Evolutionary conservation across 1,140 invertebrate species (phyloP).

Genomic region (Stegodyphus dumicola): DNA sequence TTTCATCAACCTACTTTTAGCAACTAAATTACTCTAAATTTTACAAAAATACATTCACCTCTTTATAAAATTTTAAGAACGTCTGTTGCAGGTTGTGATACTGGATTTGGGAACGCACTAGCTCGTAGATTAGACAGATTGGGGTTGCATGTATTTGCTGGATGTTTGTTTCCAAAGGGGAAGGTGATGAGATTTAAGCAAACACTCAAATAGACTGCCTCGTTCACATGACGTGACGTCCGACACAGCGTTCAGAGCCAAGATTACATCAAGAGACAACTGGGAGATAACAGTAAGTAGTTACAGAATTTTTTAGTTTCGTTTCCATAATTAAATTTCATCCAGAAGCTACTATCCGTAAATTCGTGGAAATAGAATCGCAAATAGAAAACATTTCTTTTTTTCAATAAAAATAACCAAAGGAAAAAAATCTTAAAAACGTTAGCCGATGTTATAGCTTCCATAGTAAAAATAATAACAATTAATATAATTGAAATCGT

Average conservation of each 20-base stretch:
- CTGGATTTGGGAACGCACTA: conserved; percentile 69
- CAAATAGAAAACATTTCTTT: no score
- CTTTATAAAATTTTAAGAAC: no score
- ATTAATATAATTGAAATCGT: no score
- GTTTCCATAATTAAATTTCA: background rate
- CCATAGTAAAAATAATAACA: no score
- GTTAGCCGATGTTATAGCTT: no score
- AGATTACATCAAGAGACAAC: background rate
- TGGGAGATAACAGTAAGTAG: conserved; percentile 48
- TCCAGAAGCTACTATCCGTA: no score
- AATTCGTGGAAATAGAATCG: no score
- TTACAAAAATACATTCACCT: no score
- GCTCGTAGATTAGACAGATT: conserved; percentile 67
- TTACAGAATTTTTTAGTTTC: background rate
- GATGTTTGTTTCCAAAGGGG: conserved; percentile 68
- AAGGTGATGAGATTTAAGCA: conserved; percentile 65
- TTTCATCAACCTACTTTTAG: no score
- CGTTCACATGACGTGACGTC: conserved; percentile 77
- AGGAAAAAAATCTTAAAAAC: no score
- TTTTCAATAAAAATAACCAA: no score
- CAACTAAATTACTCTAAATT: no score
- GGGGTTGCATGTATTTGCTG: conserved; percentile 71
- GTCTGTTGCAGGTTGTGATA: conserved; percentile 68
- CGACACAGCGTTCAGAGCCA: conserved; percentile 70
- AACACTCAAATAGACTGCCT: conserved; percentile 67